Conservation (phyloP, 2,888 invertebrate species). For the Nomada lathburiana region DNA sequence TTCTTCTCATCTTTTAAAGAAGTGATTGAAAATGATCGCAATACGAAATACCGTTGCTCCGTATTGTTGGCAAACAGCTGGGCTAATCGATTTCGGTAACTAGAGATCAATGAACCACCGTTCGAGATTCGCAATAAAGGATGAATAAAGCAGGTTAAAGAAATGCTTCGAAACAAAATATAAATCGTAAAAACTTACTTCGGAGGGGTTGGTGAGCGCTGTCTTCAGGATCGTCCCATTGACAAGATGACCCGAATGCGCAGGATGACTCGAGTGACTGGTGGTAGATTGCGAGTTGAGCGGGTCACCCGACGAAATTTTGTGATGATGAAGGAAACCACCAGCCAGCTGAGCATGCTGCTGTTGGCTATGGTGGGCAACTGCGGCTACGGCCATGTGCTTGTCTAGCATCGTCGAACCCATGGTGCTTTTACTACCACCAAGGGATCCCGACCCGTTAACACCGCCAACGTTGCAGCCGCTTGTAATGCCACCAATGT, state of each 20-base stretch:
- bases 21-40: no score
- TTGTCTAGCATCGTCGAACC: conserved; percentile 82
- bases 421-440: conserved; percentile 78
- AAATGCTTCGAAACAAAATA: neutral
- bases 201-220: conserved; percentile 97
- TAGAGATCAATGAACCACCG: no score
- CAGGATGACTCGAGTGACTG: conserved; percentile 82
- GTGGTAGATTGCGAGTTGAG: conserved; percentile 81
- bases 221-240: conserved; percentile 97
- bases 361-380: conserved; percentile 84
- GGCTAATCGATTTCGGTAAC: no score
- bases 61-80: no score
- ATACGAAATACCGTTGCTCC: no score
- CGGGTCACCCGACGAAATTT: conserved; percentile 80
- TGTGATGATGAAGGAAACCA: conserved; percentile 83
- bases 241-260: conserved; percentile 90
- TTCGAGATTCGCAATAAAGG: no score
- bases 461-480: conserved; percentile 81
- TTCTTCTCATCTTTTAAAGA: no score
- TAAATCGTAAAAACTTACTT: conserved; percentile 85
- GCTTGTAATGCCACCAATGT: conserved; percentile 84
- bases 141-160: no score
- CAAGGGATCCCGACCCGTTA: conserved; percentile 81
- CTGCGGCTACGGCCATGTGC: conserved; percentile 84
- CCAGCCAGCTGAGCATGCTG: conserved; percentile 84